Evolutionary conservation across 2,113 vertebrate genomes (phyloP).

Genomic region (Dromas ardeola): DNA sequence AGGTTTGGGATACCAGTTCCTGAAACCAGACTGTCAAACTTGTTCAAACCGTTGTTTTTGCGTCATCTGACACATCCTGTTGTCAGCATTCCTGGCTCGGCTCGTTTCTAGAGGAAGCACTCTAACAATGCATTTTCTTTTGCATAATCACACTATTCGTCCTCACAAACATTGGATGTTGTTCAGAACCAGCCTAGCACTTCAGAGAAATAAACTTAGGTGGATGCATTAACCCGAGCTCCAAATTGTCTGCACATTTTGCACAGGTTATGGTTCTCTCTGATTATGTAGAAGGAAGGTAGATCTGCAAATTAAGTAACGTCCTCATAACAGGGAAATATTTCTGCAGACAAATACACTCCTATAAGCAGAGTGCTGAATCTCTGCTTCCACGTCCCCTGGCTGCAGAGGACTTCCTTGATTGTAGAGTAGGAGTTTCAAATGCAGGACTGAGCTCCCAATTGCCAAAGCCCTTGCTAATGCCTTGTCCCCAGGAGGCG

Average conservation of each 20-base stretch:
- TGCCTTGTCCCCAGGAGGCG: not conserved
- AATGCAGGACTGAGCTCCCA: not conserved
- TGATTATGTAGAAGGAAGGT: not conserved
- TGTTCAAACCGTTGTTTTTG: not conserved
- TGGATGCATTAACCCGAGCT: not conserved
- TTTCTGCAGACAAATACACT: not conserved
- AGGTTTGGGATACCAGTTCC: not conserved
- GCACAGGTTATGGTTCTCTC: not conserved
- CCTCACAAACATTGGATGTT: not conserved
- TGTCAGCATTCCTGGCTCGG: not conserved
- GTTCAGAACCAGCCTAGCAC: not conserved
- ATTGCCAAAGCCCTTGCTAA: not conserved
- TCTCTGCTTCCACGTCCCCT: not conserved
- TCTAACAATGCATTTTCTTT: not conserved
- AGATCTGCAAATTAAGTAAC: not conserved
- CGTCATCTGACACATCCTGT: not conserved
- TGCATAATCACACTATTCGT: not conserved
- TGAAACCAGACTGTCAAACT: not conserved
- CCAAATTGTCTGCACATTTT: not conserved
- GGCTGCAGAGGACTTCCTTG: not conserved
- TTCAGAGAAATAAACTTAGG: not conserved
- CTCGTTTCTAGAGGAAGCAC: not conserved
- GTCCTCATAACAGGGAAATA: rapidly evolving
- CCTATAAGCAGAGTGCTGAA: not conserved
- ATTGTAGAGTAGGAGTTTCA: not conserved